These are phyloP conservation scores for Pocillopora grandis DNA, from an alignment of 92 coral and sea anemone species.

Conservation along the genomic window DNA sequence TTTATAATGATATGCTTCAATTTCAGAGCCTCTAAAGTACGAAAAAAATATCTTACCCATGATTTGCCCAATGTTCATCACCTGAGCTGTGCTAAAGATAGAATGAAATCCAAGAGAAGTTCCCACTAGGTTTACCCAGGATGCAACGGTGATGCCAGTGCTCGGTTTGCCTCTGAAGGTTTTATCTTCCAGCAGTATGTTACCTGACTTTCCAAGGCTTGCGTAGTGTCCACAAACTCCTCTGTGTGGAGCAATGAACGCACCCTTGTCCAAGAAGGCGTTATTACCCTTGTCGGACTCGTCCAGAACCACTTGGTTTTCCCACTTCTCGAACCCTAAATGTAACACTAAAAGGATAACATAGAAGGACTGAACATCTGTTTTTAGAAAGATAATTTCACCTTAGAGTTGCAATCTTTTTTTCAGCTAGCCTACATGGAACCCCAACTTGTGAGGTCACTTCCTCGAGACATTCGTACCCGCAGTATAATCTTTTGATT, in stretches of 20 bases:
- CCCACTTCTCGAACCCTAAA: constrained; percentile 77
- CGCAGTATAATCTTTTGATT: too few relatives aligned
- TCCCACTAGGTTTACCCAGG: constrained; percentile 80
- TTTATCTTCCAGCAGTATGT: constrained; percentile 78
- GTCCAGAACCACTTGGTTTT: constrained; percentile 77
- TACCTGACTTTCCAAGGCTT: constrained; percentile 82
- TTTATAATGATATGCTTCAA: too few relatives aligned
- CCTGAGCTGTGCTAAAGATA: constrained; percentile 88
- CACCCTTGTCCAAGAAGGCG: constrained; percentile 86
- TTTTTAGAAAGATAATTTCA: neutral
- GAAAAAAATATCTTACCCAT: constrained; percentile 50
- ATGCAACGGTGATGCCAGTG: constrained; percentile 78
- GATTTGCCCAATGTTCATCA: constrained; percentile 65
- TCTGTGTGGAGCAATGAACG: constrained; percentile 61
- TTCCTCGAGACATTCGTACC: too few relatives aligned
- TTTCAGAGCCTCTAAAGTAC: too few relatives aligned
- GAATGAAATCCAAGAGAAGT: constrained; percentile 84
- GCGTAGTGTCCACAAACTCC: constrained; percentile 87
- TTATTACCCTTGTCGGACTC: constrained; percentile 89
- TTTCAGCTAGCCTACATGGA: too few relatives aligned
- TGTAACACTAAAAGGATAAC: constrained; percentile 63
- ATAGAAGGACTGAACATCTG: neutral
- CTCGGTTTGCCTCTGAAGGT: constrained; percentile 91
- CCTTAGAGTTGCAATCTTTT: neutral
- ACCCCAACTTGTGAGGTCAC: too few relatives aligned